phyloP scores from a whole-genome alignment of 2,888 invertebrate species.

The Euplagia quadripunctaria region DNA sequence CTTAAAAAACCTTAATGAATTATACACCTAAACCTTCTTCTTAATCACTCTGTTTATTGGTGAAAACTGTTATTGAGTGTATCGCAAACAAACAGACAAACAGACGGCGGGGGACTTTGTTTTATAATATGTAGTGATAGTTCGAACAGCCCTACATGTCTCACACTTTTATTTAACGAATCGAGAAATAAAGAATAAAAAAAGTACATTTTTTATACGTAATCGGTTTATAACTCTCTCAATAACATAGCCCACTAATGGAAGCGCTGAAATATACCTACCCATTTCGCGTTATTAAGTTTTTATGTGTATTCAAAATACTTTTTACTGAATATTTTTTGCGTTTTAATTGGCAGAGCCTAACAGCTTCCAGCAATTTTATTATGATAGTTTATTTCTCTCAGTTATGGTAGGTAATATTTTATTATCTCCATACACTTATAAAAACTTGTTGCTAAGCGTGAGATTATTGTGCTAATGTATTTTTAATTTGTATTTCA shows the following conservation, averaged over 20 bases:
- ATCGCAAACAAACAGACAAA: too few relatives aligned
- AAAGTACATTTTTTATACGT: not conserved
- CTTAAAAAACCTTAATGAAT: too few relatives aligned
- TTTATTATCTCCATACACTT: not conserved
- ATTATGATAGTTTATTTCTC: slow-evolving; percentile 1
- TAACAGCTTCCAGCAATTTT: not conserved
- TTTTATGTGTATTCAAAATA: slow-evolving; percentile 6
- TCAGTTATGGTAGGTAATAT: not conserved
- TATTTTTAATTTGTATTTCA: slow-evolving; percentile 6
- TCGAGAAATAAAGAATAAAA: not conserved
- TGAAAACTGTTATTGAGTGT: too few relatives aligned
- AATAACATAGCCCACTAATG: not conserved
- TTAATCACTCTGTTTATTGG: too few relatives aligned
- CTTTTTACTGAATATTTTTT: not conserved
- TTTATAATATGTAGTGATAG: too few relatives aligned
- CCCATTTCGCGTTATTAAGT: not conserved
- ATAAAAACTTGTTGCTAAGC: not conserved
- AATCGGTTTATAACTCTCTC: slow-evolving; percentile 3
- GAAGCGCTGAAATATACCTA: not conserved
- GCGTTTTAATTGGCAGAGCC: slow-evolving; percentile 8
- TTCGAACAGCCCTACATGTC: too few relatives aligned
- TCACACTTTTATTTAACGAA: not conserved
- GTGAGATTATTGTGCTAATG: not conserved
- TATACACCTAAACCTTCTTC: too few relatives aligned
- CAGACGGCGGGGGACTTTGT: too few relatives aligned